Conservation (phyloP, 2,888 invertebrate genomes). For the Gonocerus acuteangulatus region DNA sequence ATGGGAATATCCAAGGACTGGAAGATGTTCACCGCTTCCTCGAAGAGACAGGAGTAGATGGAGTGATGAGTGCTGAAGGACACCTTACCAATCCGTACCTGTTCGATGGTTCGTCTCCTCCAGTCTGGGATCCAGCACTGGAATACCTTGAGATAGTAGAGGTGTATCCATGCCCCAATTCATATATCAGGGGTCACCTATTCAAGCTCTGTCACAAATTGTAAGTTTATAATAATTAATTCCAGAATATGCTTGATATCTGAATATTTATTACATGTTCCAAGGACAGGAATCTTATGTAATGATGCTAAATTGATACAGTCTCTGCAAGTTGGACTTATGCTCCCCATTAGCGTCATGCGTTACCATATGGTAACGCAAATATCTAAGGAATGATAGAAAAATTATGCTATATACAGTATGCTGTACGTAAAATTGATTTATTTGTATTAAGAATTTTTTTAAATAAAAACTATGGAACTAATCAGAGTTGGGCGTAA, state of each 20-base stretch:
- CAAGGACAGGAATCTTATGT: no score
- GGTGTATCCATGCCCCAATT: constrained; percentile 76
- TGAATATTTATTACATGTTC: no score
- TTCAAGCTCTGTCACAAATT: constrained; percentile 94
- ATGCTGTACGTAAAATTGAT: no score
- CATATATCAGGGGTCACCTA: constrained; percentile 86
- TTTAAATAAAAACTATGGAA: no score
- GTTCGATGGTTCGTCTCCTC: constrained; percentile 69
- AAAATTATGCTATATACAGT: no score
- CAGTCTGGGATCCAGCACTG: constrained; percentile 79
- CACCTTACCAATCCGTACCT: constrained; percentile 95
- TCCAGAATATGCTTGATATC: background rate
- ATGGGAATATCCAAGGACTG: constrained; percentile 91
- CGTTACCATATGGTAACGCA: no score
- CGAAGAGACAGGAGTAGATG: constrained; percentile 72
- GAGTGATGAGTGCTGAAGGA: constrained; percentile 90
- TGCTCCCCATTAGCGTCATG: no score
- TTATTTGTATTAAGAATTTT: no score
- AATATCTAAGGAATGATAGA: no score
- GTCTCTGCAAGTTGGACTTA: no score
- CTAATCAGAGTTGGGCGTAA: no score
- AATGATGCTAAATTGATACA: no score
- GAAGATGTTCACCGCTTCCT: constrained; percentile 81
- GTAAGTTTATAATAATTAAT: constrained; percentile 50
- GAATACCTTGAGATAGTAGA: constrained; percentile 80